Evolutionary conservation across 2,797 vertebrate species (phyloP), one percentile per base, ranked within the genome.

Genomic region (Chanos chanos): DNA sequence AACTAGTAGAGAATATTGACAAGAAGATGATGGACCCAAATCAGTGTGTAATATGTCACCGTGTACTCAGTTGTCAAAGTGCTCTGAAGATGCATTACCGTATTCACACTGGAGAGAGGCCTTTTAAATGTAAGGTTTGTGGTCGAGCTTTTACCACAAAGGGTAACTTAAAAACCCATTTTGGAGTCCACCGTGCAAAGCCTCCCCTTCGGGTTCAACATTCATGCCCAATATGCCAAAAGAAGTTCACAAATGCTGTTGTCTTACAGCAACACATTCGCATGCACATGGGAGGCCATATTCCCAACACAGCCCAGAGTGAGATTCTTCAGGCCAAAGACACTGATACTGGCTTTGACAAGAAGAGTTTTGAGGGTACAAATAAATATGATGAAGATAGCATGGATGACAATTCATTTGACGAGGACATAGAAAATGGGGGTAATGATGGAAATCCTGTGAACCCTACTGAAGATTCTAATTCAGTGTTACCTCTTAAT

Each of bases 81-180:
- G 96, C 97, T 1, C 91, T 99, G 64, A 97, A 94, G 87, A 99
- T 99, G 97, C 97, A 99, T 85, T 95, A 98, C 76, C 89, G 96
- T 76, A 95, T 95, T 3, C 97, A 99, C 89, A 97, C 96, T 0
- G 96, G 96, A 7, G 96, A 99, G 81, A 88, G 96, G 79, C 97
- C 97, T 64, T 98, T 93, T 78, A 98, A 94, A 80, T 98, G 96
- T 81, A 97, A 94, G 85, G 91, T 97, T 74, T 99, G 97, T 12
- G 94, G 94, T 74, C 88, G 97, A 27, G 95, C 96, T 19, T 99
- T 99, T 83, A 97, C 96, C 86, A 99, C 96, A 39, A 98, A 96
- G 79, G 96, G 97, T 68, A 99, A 99, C 89, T 87, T 99, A 74
- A 99, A 98, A 88, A 96, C 96, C 1, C 97, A 99, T 81, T 86